A percentile compares a stretch with the other conserved stretches of the same genome.
phyloP scores from a whole-genome alignment of 2,113 vertebrate genomes.

The Eulemur rufifrons region DNA sequence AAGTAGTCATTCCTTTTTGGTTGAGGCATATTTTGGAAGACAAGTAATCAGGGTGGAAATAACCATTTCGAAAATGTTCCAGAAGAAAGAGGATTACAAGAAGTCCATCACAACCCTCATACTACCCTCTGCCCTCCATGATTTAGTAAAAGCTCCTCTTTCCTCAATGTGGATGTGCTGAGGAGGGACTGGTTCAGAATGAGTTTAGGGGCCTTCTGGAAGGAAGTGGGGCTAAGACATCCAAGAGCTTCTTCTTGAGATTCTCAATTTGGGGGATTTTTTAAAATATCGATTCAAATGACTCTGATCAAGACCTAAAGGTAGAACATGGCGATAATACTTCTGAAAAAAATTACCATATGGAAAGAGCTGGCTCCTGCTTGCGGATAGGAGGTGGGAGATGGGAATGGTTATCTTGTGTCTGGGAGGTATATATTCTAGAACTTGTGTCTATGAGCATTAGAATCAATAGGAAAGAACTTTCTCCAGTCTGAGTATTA shows the following conservation, averaged over 20 bases:
- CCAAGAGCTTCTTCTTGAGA: not conserved
- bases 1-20: not conserved
- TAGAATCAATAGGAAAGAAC: not conserved
- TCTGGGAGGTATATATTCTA: not conserved
- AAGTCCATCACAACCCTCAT: fast-evolving
- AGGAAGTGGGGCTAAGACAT: not conserved
- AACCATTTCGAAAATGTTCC: not conserved
- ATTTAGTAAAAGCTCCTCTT: not conserved
- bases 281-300: not conserved
- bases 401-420: not conserved
- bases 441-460: not conserved
- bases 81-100: not conserved
- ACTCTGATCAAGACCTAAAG: not conserved
- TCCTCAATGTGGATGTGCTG: not conserved
- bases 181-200: not conserved
- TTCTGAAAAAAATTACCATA: not conserved
- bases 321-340: not conserved
- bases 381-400: not conserved
- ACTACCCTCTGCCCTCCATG: not conserved
- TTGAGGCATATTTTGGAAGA: not conserved
- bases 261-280: not conserved
- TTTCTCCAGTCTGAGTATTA: not conserved
- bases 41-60: not conserved
- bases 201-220: not conserved
- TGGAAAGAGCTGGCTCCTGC: not conserved